These are phyloP conservation scores for Catocala sponsa DNA, from an alignment of 2,888 invertebrate species.

Conservation along the genomic window DNA sequence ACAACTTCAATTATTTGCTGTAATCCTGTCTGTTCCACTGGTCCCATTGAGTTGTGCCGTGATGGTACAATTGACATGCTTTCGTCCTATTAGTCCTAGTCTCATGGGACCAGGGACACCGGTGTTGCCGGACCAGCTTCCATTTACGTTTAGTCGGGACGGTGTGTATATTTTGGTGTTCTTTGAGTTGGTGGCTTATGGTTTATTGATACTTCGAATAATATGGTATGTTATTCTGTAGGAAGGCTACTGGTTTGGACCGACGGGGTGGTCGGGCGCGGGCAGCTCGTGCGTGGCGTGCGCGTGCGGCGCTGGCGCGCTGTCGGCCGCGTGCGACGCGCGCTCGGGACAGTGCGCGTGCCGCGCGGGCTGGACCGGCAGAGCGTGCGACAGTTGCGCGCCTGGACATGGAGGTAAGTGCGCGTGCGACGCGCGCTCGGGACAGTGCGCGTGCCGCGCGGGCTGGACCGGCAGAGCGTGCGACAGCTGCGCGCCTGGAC, in stretches of 20 bases:
- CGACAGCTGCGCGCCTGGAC: background rate
- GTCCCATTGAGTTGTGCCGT: too few relatives aligned
- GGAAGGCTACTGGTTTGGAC: slow-evolving; percentile 82
- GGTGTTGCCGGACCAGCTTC: too few relatives aligned
- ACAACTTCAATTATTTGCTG: too few relatives aligned
- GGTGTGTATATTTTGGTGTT: too few relatives aligned
- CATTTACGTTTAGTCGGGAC: too few relatives aligned
- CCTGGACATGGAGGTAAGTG: slow-evolving; percentile 13
- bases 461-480: slow-evolving; percentile 86
- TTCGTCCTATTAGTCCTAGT: too few relatives aligned
- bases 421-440: slow-evolving; percentile 91
- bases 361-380: slow-evolving; percentile 89
- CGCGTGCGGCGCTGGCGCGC: slow-evolving; percentile 93
- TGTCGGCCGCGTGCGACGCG: slow-evolving; percentile 91
- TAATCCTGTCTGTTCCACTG: too few relatives aligned
- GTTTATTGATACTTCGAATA: background rate
- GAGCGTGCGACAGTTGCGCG: slow-evolving; percentile 14
- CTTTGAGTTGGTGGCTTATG: too few relatives aligned
- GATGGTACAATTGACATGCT: too few relatives aligned
- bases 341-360: slow-evolving; percentile 93
- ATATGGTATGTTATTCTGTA: slow-evolving; percentile 30
- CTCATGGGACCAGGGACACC: too few relatives aligned
- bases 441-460: slow-evolving; percentile 92
- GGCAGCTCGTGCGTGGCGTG: slow-evolving; percentile 91
- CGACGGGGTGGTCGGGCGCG: slow-evolving; percentile 78